Percentiles rank a stretch among this genome's conserved stretches.
Conservation (phyloP, 2,113 vertebrate genomes). For the Panthera tigris region DNA sequence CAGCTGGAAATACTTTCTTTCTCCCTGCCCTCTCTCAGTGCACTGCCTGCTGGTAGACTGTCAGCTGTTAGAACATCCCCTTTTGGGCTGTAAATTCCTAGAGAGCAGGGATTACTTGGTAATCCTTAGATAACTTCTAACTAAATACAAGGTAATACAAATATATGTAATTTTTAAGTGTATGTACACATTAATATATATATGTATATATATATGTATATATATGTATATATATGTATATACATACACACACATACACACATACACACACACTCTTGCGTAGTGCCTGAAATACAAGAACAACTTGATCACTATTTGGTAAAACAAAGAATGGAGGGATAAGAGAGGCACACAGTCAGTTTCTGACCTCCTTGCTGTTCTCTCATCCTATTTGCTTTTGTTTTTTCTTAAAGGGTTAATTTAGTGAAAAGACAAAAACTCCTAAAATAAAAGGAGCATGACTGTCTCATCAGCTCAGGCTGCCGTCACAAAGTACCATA, state of each 20-base stretch:
- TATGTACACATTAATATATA: background rate
- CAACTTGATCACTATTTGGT: background rate
- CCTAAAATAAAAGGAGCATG: background rate
- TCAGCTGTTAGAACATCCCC: background rate
- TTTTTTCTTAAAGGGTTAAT: background rate
- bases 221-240: too few relatives aligned
- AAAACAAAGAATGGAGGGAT: background rate
- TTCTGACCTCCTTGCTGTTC: background rate
- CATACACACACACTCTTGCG: background rate
- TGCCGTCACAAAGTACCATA: background rate
- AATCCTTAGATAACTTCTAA: background rate
- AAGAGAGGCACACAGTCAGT: background rate
- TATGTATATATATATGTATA: background rate
- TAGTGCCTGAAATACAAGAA: background rate
- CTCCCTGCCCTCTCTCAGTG: background rate
- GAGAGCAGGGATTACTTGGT: background rate
- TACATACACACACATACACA: too few relatives aligned
- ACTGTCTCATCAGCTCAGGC: background rate
- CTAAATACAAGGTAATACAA: background rate
- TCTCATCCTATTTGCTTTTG: background rate
- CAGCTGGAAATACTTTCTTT: background rate
- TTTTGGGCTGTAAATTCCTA: background rate
- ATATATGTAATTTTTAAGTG: background rate
- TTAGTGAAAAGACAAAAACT: background rate
- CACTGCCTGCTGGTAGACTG: background rate